These are phyloP conservation scores for Phyllotreta cruciferae DNA, from an alignment of 2,888 invertebrate species.

Conservation along the genomic window DNA sequence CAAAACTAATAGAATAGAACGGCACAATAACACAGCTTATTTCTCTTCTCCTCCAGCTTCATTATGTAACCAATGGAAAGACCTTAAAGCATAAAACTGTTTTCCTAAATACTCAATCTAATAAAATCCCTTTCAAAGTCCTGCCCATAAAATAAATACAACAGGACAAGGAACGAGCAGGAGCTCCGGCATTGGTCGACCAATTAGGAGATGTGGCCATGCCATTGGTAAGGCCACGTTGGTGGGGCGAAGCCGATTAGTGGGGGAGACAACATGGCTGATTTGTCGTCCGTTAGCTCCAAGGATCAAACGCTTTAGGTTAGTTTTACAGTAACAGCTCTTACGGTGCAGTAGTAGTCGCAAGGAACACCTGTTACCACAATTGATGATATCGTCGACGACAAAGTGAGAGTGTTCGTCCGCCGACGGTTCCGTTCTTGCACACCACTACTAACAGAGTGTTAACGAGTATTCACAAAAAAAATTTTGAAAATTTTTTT, in stretches of 20 bases:
- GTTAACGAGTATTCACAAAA: constrained; percentile 9
- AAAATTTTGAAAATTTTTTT: constrained; percentile 14
- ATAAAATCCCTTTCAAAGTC: constrained; percentile 59
- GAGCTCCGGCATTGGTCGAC: constrained; percentile 54
- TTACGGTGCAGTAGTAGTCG: constrained; percentile 44
- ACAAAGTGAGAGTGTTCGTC: constrained; percentile 20
- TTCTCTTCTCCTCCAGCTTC: constrained; percentile 45
- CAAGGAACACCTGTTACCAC: constrained; percentile 43
- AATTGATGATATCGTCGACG: constrained; percentile 12
- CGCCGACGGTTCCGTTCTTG: constrained; percentile 11
- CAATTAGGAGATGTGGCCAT: constrained; percentile 48
- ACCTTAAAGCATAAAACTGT: constrained; percentile 58
- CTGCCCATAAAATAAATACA: constrained; percentile 60
- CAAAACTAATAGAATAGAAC: constrained; percentile 50
- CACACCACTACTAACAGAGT: constrained; percentile 4
- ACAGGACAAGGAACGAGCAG: constrained; percentile 51
- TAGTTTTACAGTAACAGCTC: constrained; percentile 56
- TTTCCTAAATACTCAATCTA: constrained; percentile 60
- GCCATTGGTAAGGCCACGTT: constrained; percentile 49
- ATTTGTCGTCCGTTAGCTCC: constrained; percentile 55
- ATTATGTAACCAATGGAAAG: constrained; percentile 56
- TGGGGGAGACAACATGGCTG: constrained; percentile 60
- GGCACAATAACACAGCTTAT: constrained; percentile 48
- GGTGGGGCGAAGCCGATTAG: constrained; percentile 45
- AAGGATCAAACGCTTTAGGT: constrained; percentile 49